These are phyloP conservation scores for Burhinus oedicnemus DNA, from an alignment of 2,113 vertebrate genomes.

Conservation along the genomic window DNA sequence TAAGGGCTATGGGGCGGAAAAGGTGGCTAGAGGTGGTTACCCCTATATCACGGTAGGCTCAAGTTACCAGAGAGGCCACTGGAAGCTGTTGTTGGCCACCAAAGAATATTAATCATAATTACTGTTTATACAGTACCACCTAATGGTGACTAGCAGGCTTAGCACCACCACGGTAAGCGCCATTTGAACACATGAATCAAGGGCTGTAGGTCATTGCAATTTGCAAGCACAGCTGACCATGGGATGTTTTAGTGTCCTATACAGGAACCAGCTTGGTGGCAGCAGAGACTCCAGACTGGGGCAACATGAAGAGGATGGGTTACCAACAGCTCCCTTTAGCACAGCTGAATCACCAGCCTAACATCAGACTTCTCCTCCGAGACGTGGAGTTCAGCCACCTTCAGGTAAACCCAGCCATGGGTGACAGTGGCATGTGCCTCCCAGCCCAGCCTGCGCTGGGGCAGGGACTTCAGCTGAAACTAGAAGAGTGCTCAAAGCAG, in stretches of 20 bases:
- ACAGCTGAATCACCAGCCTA: not conserved
- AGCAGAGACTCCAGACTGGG: not conserved
- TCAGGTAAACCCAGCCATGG: not conserved
- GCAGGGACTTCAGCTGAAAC: not conserved
- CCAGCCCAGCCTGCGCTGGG: not conserved
- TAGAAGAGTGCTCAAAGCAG: not conserved
- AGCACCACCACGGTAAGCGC: fast-evolving
- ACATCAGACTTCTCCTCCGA: not conserved
- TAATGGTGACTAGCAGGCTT: not conserved
- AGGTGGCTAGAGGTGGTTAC: not conserved
- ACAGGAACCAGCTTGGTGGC: not conserved
- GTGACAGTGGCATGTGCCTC: not conserved
- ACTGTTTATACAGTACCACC: not conserved
- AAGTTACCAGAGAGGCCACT: not conserved
- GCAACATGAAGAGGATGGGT: not conserved
- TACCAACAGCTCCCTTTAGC: not conserved
- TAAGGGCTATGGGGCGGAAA: not conserved
- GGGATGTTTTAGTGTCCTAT: fast-evolving
- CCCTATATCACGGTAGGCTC: not conserved
- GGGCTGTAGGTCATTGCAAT: not conserved
- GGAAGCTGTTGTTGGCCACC: not conserved
- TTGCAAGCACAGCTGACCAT: fast-evolving
- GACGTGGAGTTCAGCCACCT: not conserved
- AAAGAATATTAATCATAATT: not conserved
- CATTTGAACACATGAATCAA: fast-evolving